Percentiles rank a stretch among this genome's conserved stretches.
phyloP scores from a whole-genome alignment of 2,888 invertebrate species.

The Galeruca laticollis region DNA sequence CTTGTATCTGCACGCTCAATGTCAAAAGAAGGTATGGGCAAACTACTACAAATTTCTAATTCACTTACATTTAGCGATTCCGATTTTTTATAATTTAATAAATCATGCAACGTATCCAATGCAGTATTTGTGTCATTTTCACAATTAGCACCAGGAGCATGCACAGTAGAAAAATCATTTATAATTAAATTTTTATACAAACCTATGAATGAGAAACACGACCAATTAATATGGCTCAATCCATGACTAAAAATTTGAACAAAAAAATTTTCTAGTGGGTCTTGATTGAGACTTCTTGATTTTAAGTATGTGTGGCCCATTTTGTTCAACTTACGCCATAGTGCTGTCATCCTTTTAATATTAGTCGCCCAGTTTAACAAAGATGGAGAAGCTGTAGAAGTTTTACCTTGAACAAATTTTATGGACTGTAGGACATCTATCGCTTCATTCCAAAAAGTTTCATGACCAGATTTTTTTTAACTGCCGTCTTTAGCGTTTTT shows the following conservation, averaged over 20 bases:
- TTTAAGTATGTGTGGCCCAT: conserved; percentile 42
- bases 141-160: conserved; percentile 44
- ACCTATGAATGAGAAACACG: conserved; percentile 31
- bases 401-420: conserved; percentile 25
- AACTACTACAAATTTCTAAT: background rate
- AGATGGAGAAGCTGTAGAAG: conserved; percentile 35
- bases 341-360: conserved; percentile 36
- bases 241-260: conserved; percentile 45
- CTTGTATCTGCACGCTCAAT: conserved; percentile 3
- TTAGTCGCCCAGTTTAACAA: conserved; percentile 44
- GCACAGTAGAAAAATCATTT: conserved; percentile 45
- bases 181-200: conserved; percentile 44
- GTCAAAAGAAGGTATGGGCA: conserved; percentile 4
- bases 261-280: conserved; percentile 50
- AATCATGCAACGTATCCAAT: conserved; percentile 27
- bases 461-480: conserved; percentile 21
- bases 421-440: conserved; percentile 16
- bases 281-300: conserved; percentile 44
- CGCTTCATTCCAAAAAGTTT: conserved; percentile 24
- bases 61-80: background rate
- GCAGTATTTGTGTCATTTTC: conserved; percentile 39
- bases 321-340: conserved; percentile 38
- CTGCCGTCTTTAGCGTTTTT: conserved; percentile 18
- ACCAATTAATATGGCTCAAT: conserved; percentile 42
- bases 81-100: conserved; percentile 5